These are phyloP conservation scores for Calameuta filiformis DNA, from an alignment of 2,888 invertebrate genomes.

Conservation along the genomic window DNA sequence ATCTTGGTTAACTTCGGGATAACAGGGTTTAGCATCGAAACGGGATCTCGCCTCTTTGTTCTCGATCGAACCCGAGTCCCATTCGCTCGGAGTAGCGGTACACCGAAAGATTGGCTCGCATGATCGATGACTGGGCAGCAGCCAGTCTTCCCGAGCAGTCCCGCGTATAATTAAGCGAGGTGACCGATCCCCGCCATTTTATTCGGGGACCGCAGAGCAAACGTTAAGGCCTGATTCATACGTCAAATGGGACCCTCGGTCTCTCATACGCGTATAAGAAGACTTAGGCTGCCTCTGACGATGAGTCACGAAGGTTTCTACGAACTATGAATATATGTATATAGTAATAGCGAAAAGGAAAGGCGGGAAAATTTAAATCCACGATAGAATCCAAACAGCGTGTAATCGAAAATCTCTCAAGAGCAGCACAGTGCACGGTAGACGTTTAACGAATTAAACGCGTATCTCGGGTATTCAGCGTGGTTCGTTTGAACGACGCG, in stretches of 20 bases:
- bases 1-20: not conserved
- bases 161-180: not conserved
- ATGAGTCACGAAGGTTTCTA: not conserved
- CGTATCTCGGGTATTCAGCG: not conserved
- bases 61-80: not conserved
- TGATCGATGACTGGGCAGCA: constrained; percentile 1
- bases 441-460: not conserved
- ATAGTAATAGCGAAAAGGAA: not conserved
- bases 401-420: not conserved
- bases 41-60: not conserved
- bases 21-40: not conserved
- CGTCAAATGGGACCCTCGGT: not conserved
- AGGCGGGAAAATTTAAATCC: not conserved
- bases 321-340: not conserved
- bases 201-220: not conserved
- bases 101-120: constrained; percentile 1
- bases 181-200: not conserved
- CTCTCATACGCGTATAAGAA: not conserved
- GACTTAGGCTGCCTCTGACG: not conserved
- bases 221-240: not conserved
- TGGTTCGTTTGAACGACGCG: not conserved
- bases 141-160: not conserved
- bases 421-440: not conserved
- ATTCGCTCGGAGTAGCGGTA: not conserved
- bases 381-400: not conserved